Percentiles rank a stretch among this genome's conserved stretches.
Evolutionary conservation across 30 jellyfish, hydroid and myxozoan species (phyloP).

Genomic region (Turritopsis dohrnii): DNA sequence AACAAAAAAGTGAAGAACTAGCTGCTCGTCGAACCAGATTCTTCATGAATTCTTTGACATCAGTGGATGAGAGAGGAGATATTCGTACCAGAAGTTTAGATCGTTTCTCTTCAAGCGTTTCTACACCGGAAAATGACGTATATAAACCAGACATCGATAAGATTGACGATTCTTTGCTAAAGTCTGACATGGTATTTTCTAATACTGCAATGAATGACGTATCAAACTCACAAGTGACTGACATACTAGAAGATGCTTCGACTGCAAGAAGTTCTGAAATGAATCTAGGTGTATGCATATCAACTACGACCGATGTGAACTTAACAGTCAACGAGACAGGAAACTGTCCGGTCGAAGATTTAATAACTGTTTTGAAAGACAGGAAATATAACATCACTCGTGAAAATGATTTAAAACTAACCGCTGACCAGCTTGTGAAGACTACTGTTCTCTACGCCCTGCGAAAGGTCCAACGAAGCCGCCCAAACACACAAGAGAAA

Average conservation of each 20-base stretch:
- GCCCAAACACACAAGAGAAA: neutral
- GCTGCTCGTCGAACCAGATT: neutral
- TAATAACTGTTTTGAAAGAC: neutral
- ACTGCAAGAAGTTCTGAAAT: neutral
- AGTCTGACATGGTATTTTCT: neutral
- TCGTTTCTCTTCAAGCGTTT: neutral
- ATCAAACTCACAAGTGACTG: neutral
- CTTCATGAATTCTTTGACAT: neutral
- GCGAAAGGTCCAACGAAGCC: neutral
- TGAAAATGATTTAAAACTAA: neutral
- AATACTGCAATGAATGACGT: neutral
- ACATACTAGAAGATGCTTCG: neutral
- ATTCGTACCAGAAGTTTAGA: neutral
- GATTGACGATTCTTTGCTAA: neutral
- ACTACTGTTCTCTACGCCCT: neutral
- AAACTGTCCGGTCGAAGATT: neutral
- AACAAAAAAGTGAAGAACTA: neutral
- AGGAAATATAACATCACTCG: neutral
- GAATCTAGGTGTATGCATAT: neutral
- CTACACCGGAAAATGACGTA: neutral
- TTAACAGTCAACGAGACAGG: neutral
- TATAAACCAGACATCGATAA: neutral
- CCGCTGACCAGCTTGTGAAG: neutral
- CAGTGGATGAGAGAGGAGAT: neutral
- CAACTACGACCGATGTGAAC: neutral